Conservation (phyloP, 30 jellyfish, hydroid and myxozoan genomes). For the Aurelia aurita complex sp. Pacific region DNA sequence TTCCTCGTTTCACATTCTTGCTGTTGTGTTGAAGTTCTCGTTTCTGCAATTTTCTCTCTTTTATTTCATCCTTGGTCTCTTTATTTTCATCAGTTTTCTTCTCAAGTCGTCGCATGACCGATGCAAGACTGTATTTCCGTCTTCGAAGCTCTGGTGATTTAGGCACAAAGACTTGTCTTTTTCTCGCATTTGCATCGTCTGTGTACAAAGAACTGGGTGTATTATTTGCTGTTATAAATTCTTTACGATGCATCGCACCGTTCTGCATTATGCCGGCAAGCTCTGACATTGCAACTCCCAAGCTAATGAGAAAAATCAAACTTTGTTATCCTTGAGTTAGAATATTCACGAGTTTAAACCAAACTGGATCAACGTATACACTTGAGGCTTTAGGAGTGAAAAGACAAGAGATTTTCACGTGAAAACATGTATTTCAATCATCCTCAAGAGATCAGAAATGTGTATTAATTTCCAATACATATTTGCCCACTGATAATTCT, state of each 20-base stretch:
- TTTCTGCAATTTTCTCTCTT: conserved; percentile 44
- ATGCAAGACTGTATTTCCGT: conserved; percentile 73
- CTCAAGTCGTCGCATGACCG: conserved; percentile 65
- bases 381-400: conserved; percentile 9
- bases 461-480: conserved; percentile 20
- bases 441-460: conserved; percentile 13
- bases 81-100: conserved; percentile 43
- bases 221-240: not conserved
- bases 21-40: conserved; percentile 33
- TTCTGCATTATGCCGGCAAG: conserved; percentile 5
- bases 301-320: too few relatives aligned
- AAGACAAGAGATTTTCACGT: conserved; percentile 31
- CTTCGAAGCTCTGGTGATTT: conserved; percentile 69
- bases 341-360: conserved; percentile 6
- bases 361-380: conserved; percentile 2
- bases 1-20: conserved; percentile 54
- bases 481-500: conserved; percentile 11
- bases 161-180: conserved; percentile 35
- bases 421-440: conserved; percentile 40
- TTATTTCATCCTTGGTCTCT: conserved; percentile 31
- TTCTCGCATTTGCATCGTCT: conserved; percentile 5
- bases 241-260: conserved; percentile 18
- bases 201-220: not conserved
- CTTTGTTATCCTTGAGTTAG: not conserved
- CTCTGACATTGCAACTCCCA: conserved; percentile 5